Evolutionary conservation across 30 jellyfish, hydroid and myxozoan genomes (phyloP).

Genomic region (Aurelia coerulea): DNA sequence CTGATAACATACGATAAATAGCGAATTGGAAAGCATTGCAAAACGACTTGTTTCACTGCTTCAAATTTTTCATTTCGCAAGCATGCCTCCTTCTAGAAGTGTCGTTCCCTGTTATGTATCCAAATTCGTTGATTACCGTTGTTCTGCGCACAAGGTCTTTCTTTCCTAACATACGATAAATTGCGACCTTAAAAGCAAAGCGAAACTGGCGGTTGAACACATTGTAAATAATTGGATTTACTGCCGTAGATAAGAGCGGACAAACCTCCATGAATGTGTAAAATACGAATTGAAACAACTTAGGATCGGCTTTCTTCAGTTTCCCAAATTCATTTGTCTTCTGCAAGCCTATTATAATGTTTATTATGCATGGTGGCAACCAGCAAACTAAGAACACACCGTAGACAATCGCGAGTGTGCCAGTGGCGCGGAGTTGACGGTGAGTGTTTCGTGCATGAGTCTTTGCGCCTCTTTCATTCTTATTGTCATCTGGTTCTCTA

Average conservation of each 20-base stretch:
- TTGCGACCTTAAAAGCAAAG: conserved; percentile 55
- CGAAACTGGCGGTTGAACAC: conserved; percentile 76
- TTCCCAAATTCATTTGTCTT: background rate
- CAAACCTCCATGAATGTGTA: conserved; percentile 50
- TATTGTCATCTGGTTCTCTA: background rate
- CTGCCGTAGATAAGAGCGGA: conserved; percentile 73
- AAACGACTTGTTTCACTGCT: background rate
- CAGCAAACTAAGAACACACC: conserved; percentile 75
- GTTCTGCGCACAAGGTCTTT: conserved; percentile 42
- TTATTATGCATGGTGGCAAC: conserved; percentile 67
- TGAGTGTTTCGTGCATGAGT: conserved; percentile 17
- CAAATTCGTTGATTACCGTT: conserved; percentile 34
- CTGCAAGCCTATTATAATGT: conserved; percentile 18
- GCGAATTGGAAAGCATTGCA: conserved; percentile 54
- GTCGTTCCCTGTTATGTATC: background rate
- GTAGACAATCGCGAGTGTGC: conserved; percentile 68
- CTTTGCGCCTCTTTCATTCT: background rate
- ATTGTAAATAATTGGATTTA: conserved; percentile 80
- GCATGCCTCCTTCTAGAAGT: background rate
- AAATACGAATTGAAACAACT: conserved; percentile 21
- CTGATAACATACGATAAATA: conserved; percentile 32
- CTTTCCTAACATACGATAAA: conserved; percentile 50
- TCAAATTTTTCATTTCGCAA: background rate
- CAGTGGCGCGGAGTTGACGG: conserved; percentile 74
- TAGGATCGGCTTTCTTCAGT: conserved; percentile 34